phyloP scores from a whole-genome alignment of 1,140 invertebrate genomes.

The Aradophagus sp. region DNA sequence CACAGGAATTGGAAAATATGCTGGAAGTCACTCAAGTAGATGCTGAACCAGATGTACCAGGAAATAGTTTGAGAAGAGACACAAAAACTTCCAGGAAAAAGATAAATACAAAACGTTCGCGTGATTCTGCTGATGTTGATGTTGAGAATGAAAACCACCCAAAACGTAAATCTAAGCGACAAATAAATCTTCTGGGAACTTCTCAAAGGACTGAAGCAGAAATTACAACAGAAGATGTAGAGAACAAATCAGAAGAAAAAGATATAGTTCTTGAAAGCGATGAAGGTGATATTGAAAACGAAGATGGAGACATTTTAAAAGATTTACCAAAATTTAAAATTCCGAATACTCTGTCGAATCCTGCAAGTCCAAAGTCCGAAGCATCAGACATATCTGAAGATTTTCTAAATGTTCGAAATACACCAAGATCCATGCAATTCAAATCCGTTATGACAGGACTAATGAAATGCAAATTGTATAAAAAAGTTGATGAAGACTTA shows the following conservation, averaged over 20 bases:
- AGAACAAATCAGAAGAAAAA: too few relatives aligned
- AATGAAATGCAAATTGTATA: constrained; percentile 14
- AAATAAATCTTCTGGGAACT: too few relatives aligned
- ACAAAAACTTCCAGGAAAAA: too few relatives aligned
- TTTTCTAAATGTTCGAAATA: not conserved
- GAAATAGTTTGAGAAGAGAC: too few relatives aligned
- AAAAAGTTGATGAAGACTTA: constrained; percentile 3
- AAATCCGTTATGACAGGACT: constrained; percentile 22
- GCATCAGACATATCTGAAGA: constrained; percentile 23
- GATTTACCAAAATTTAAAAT: constrained; percentile 32
- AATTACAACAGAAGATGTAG: too few relatives aligned
- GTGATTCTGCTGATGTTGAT: too few relatives aligned
- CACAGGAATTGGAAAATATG: constrained; percentile 15
- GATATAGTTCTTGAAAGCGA: constrained; percentile 6
- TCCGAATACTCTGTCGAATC: constrained; percentile 30
- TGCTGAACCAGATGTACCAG: not conserved
- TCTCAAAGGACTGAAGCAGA: too few relatives aligned
- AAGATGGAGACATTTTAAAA: constrained; percentile 22
- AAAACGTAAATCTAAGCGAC: too few relatives aligned
- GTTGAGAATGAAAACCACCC: too few relatives aligned
- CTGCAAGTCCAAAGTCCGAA: constrained; percentile 24
- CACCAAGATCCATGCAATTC: constrained; percentile 28
- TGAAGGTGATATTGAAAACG: too few relatives aligned
- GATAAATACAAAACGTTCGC: too few relatives aligned
- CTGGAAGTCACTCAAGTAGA: not conserved